These are phyloP conservation scores for Philereme vetulata DNA, from an alignment of 2,888 invertebrate species.

Conservation along the genomic window DNA sequence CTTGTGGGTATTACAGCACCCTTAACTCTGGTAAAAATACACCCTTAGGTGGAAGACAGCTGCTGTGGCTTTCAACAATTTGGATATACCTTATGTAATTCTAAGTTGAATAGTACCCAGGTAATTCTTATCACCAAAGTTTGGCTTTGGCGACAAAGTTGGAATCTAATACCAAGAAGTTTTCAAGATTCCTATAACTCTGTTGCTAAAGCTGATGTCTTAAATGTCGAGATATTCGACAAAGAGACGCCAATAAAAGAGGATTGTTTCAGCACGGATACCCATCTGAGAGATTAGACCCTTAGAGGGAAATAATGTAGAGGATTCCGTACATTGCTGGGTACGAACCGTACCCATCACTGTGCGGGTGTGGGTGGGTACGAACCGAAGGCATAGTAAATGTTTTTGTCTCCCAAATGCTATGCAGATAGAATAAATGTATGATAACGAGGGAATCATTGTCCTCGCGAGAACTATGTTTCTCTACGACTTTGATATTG, in stretches of 20 bases:
- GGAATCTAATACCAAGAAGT: conserved; percentile 14
- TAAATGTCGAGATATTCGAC: conserved; percentile 67
- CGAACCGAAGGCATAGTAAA: too few relatives aligned
- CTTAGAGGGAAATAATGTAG: conserved; percentile 11
- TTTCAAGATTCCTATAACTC: conserved; percentile 25
- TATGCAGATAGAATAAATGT: too few relatives aligned
- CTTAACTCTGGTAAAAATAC: too few relatives aligned
- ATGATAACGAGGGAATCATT: too few relatives aligned
- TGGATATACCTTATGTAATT: background rate
- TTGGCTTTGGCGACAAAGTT: conserved; percentile 2
- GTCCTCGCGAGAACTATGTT: too few relatives aligned
- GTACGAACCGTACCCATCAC: conserved; percentile 9
- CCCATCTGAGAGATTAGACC: conserved; percentile 74
- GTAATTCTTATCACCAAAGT: conserved; percentile 17
- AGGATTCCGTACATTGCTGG: background rate
- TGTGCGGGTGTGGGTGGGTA: too few relatives aligned
- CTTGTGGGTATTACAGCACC: too few relatives aligned
- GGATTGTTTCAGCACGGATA: conserved; percentile 78
- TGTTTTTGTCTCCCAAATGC: too few relatives aligned
- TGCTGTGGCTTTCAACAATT: too few relatives aligned
- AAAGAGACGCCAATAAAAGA: conserved; percentile 77
- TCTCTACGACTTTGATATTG: too few relatives aligned
- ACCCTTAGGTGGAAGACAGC: too few relatives aligned
- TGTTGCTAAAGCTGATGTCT: conserved; percentile 42
- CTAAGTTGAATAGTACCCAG: conserved; percentile 9